Base-by-base conservation (phyloP, 2,888 invertebrate species). In the Drosophila flavopinicola region DNA sequence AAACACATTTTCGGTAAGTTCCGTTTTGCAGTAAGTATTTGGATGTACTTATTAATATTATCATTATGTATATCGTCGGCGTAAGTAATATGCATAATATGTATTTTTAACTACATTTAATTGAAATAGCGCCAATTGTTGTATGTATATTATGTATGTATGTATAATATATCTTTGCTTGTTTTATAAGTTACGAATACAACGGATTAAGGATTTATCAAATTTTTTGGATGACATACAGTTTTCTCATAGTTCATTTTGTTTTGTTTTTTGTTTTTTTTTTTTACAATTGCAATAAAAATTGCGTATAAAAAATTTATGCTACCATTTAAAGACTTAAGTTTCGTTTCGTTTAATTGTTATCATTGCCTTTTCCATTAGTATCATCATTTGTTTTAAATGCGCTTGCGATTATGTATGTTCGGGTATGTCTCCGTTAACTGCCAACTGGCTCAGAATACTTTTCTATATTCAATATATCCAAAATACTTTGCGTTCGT, bases 231-330 rank as follows among this genome's bases (percentile, higher is more conserved):
- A 60, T 73, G 66, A 61, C 53, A 53, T 64, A 59, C 47, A 75
- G 30, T 63, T 44, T 54, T 17, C 44, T 67, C 53, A 64, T 78
- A 64, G 49, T 76, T 82, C 35, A 45, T 59, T 39, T 72, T 13
- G n/a, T 42, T 49, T 27, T 35, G 37, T 49, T 58, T 38, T 61
- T 58, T 86, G 38, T 49, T 27, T 35, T 41, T 49, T 58, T 38
- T 65, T 60, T 86, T 75, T 85, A 85, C 79, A 79, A 64, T 66
- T 86, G 74, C 83, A 80, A 80, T 84, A 84, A 80, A 76, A 79
- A 70, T 79, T 87, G 66, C 82, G 66, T 84, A 86, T 87, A 76
- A 84, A 84, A 87, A 85, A 85, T 80, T 67, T 85, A 86, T 79
- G 56, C 87, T 86, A 87, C 66, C 13, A 39, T 71, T 64, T 52